Evolutionary conservation across 2,797 vertebrate genomes (phyloP), one percentile per base, ranked within the genome.

Genomic region (Sternotherus odoratus): DNA sequence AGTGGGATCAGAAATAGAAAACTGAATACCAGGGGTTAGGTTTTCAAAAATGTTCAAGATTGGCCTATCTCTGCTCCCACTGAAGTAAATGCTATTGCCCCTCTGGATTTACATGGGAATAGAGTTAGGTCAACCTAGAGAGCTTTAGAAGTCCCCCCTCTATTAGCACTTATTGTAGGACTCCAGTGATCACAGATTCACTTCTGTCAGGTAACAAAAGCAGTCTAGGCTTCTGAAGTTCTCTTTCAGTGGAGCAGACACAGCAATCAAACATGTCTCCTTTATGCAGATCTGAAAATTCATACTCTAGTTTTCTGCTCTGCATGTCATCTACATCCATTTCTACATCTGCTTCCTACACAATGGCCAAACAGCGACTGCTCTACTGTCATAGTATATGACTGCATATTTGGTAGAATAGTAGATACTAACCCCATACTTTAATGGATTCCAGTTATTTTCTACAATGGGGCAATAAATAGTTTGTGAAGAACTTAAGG

Each of bases 71-170:
- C 92, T 12, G 17, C 72, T 93, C 91, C 80, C 49, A 46, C 90
- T 91, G 79, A 94, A 94, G 94, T 90, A 87, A 92, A 87, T 75
- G 69, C 87, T 77, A 66, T 30, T 33, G 90, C 72, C 46, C 82
- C 78, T 90, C 91, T 28, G 89, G 82, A 95, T 92, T 96, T 95
- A 19, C 2, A 48, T 87, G 86, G 89, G 85, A 95, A 93, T 77
- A 66, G 50, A 94, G 63, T 54, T 48, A 92, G 0, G 0, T 89
- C 91, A 95, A 91, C 81, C 36, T 82, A 92, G 72, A 95, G 11
- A 30, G 93, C 78, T 90, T 92, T 92, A 80, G 39, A 33, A 93
- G 96, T 94, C 93, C 90, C 79, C 91, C 28, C 30, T 84, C 89
- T 90, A 86, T 91, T 86, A 92, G 93, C 86, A 85, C 8, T 50